Evolutionary conservation across 1,140 invertebrate genomes (phyloP), one percentile per base, ranked within the genome.

Genomic region (Drosophila trapezifrons): DNA sequence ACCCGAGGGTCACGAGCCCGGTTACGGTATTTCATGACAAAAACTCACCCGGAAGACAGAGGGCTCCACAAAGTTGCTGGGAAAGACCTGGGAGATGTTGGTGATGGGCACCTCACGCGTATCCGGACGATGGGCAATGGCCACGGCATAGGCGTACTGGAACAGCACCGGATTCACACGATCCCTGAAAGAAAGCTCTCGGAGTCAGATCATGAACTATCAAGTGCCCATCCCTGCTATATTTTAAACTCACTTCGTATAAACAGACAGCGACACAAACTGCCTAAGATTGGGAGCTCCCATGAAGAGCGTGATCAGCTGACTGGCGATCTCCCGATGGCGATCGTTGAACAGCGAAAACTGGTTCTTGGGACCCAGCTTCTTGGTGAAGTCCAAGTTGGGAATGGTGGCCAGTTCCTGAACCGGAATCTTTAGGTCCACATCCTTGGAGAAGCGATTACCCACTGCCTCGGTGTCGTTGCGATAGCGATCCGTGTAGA

Each of bases 341-440:
- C 75, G 80, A 0, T 93, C 93, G 55, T 94, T 92, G 73, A 95
- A 95, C 9, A 94, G 83, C 0, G 94, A 95, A 78, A 95, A 95
- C 37, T 94, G 82, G 1, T 69, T n/a, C 32, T 81, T 77, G 1
- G 55, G 70, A 2, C 70, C 71, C 15, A 92, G 38, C 9, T 66
- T 66, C 12, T 63, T 64, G 38, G 90, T 62, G 17, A 91, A 90
- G 4, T 71, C 63, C 15, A 92, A 72, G 51, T 89, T 84, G 0
- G 92, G 92, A 12, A 74, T 76, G 2, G 22, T 69, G 8, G 80
- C 78, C 27, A 95, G 92, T 15, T 93, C 84, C 13, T 93, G 93
- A 0, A 95, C 92, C 0, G 91, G 86, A 13, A 91, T 90, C 25
- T 92, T 93, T 4, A 91, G 76, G 0, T 90, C 79, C 6, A 93